Conservation (phyloP, 2,113 vertebrate genomes). For the Phoenicopterus ruber region DNA sequence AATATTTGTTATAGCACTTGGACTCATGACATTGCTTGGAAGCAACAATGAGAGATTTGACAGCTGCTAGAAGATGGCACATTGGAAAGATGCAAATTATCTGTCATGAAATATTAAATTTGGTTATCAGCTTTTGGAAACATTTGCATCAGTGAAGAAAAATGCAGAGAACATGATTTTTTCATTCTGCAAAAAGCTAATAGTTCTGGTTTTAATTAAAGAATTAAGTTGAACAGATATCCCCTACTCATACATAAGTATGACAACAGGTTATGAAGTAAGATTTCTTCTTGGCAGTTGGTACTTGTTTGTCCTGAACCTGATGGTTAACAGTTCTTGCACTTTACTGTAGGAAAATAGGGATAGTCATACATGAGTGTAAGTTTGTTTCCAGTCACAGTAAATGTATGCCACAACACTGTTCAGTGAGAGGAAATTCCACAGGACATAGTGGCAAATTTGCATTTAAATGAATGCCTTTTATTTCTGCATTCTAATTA, state of each 20-base stretch:
- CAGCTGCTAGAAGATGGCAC: neutral
- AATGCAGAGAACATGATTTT: neutral
- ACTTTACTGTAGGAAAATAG: neutral
- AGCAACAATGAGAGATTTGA: neutral
- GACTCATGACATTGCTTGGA: neutral
- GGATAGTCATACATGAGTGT: neutral
- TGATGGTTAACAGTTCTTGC: neutral
- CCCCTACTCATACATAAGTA: neutral
- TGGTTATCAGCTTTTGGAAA: neutral
- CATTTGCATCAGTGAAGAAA: neutral
- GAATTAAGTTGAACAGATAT: neutral
- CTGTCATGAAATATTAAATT: neutral
- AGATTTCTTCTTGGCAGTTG: neutral
- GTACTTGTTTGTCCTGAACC: neutral
- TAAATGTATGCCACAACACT: neutral
- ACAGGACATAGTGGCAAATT: neutral
- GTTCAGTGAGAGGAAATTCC: neutral
- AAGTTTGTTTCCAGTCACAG: neutral
- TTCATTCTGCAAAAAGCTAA: neutral
- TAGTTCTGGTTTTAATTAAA: neutral
- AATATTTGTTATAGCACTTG: neutral
- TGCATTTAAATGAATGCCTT: slow-evolving; percentile 6
- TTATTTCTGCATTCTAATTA: neutral
- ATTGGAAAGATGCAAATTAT: neutral
- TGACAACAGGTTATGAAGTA: neutral